Conservation (phyloP, 2,113 vertebrate species). For the Tychaedon coryphoeus region DNA sequence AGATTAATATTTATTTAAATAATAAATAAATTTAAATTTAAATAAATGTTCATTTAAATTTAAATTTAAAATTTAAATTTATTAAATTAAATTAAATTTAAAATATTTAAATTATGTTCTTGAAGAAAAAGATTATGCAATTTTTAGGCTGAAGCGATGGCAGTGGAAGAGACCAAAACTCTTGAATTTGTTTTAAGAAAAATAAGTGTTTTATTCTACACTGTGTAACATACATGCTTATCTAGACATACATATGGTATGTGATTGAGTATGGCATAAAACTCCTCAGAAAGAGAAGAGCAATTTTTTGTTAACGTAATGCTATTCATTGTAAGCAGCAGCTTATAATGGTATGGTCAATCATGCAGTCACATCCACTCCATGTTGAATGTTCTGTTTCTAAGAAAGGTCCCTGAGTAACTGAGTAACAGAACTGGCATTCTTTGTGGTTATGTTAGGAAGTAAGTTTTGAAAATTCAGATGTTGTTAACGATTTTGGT, state of each 20-base stretch:
- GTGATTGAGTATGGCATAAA: background rate
- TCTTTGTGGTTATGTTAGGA: background rate
- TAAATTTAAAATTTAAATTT: too few relatives aligned
- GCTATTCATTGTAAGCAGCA: background rate
- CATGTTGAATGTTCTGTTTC: background rate
- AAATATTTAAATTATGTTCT: conserved; percentile 12
- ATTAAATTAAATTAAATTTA: too few relatives aligned
- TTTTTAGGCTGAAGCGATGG: background rate
- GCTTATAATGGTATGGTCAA: background rate
- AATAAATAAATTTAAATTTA: too few relatives aligned
- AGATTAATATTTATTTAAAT: background rate
- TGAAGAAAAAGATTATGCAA: background rate
- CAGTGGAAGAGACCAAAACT: background rate
- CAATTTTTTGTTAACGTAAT: background rate
- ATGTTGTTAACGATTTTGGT: background rate
- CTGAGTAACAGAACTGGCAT: background rate
- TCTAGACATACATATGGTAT: background rate
- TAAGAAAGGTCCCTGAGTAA: background rate
- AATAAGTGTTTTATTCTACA: background rate
- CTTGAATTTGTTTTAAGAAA: background rate
- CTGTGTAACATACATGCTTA: background rate
- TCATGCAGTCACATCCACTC: background rate
- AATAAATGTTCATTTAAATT: too few relatives aligned
- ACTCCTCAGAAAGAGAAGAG: background rate
- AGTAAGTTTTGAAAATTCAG: background rate